These are phyloP conservation scores for Dicranocentrus wangi DNA, from an alignment of 2,888 invertebrate genomes.

Conservation along the genomic window DNA sequence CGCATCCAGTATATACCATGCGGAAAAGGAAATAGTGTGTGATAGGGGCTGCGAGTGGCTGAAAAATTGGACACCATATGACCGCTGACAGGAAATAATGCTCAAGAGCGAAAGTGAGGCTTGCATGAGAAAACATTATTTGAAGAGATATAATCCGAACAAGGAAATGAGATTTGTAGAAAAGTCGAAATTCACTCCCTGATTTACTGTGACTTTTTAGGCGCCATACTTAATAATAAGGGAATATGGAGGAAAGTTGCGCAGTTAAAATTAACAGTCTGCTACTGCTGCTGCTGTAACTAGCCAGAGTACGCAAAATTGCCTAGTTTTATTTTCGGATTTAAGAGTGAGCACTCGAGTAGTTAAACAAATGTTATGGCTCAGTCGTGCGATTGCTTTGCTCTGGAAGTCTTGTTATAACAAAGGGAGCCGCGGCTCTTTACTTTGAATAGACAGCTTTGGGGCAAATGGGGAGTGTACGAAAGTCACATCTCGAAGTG, in stretches of 20 bases:
- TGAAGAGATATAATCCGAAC: neutral
- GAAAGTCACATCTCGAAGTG: no score
- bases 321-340: neutral
- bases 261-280: neutral
- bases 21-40: neutral
- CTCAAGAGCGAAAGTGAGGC: neutral
- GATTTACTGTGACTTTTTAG: neutral
- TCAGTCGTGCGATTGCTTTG: neutral
- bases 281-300: neutral
- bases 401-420: neutral
- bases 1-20: neutral
- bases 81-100: neutral
- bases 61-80: neutral
- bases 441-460: neutral
- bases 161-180: neutral
- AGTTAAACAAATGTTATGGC: neutral
- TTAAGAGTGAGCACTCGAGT: neutral
- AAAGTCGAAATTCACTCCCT: neutral
- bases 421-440: neutral
- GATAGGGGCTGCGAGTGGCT: neutral
- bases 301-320: no score
- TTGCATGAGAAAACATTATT: neutral
- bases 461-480: no score
- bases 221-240: neutral
- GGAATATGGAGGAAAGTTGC: neutral